phyloP scores from a whole-genome alignment of 2,797 vertebrate genomes.

The Pseudotriccus pelzelni region DNA sequence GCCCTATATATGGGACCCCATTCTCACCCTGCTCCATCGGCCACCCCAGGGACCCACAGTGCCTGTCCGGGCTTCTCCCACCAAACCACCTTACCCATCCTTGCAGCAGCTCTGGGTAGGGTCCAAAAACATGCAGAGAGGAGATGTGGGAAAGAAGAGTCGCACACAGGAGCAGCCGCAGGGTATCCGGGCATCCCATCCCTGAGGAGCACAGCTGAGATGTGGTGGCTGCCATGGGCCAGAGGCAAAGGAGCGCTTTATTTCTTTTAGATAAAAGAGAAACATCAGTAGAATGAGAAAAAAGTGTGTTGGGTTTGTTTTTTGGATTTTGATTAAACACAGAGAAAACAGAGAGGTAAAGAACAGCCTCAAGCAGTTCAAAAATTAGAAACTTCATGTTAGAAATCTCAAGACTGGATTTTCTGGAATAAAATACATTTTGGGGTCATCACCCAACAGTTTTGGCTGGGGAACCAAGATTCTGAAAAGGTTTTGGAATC shows the following conservation, averaged over 20 bases:
- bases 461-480: background rate
- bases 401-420: slow-evolving; percentile 21
- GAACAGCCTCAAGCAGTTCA: slow-evolving; percentile 1
- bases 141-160: background rate
- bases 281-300: slow-evolving; percentile 17
- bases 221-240: background rate
- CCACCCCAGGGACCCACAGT: background rate
- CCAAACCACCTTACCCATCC: background rate
- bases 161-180: accelerated
- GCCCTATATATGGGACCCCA: accelerated
- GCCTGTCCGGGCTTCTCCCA: background rate
- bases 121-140: background rate
- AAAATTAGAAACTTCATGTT: slow-evolving; percentile 31
- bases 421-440: slow-evolving; percentile 17
- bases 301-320: background rate
- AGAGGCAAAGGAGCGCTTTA: background rate
- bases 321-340: background rate
- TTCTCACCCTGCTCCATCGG: background rate
- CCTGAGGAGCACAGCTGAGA: accelerated
- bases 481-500: background rate
- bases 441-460: background rate
- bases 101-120: background rate
- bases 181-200: background rate
- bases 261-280: slow-evolving; percentile 30
- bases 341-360: slow-evolving; percentile 3